Evolutionary conservation across 2,888 invertebrate species (phyloP).

Genomic region (Eumacrocentrus americanus): DNA sequence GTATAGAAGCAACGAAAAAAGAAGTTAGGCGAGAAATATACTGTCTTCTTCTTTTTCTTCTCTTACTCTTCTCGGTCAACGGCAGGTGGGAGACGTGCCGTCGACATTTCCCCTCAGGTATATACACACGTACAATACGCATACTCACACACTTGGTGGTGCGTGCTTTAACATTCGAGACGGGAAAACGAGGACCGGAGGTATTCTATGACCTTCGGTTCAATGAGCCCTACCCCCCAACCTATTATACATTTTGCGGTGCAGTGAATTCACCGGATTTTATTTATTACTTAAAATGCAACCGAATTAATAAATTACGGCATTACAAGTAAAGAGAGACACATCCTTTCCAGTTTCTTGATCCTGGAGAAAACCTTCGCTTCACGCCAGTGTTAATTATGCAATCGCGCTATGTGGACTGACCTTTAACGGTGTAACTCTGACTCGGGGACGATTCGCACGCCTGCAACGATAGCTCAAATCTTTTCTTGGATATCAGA

Average conservation of each 20-base stretch:
- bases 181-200: slow-evolving; percentile 29
- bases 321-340: slow-evolving; percentile 1
- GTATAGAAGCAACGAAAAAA: slow-evolving; percentile 20
- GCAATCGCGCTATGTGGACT: slow-evolving; percentile 35
- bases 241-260: neutral
- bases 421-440: slow-evolving; percentile 39
- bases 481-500: neutral
- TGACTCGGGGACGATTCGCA: slow-evolving; percentile 26
- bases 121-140: slow-evolving; percentile 16
- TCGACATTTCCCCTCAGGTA: slow-evolving; percentile 39
- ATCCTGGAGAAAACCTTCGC: slow-evolving; percentile 24
- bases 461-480: slow-evolving; percentile 9
- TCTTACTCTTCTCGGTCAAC: slow-evolving; percentile 34
- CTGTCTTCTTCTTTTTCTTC: slow-evolving; percentile 1
- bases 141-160: slow-evolving; percentile 1
- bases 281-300: too few relatives aligned
- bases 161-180: slow-evolving; percentile 46
- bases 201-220: slow-evolving; percentile 16
- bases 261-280: too few relatives aligned
- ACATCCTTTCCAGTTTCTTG: slow-evolving; percentile 14
- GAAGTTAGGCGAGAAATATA: slow-evolving; percentile 23
- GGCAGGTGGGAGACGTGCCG: slow-evolving; percentile 53
- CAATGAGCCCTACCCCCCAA: neutral
- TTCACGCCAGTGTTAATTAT: slow-evolving; percentile 32
- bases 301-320: slow-evolving; percentile 7